Evolutionary conservation across 2,888 invertebrate species (phyloP), one percentile per base, ranked within the genome.

Genomic region (Epirrhoe alternata): DNA sequence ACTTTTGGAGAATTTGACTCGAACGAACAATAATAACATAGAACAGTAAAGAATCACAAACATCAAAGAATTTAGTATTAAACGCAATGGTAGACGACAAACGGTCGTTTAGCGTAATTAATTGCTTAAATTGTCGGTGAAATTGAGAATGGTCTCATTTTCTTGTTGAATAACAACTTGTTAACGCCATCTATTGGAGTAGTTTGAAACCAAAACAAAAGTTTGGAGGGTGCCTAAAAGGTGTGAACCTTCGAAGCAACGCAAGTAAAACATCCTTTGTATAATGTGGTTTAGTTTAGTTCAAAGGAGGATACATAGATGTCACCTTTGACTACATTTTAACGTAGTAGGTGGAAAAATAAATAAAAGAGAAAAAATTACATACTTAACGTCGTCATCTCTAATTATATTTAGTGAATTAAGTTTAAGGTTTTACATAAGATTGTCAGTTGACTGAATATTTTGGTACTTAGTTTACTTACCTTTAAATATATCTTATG

Each of bases 131-230:
- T 55, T 61, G 65, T 65, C 51, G 60, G 51, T 56, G 60, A 61
- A 65, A 65, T 61, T 65, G 65, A 65, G 60, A 61, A 64, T 45
- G 61, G 52, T 45, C 47, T 47, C 54, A 38, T 55, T 54, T 61
- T 61, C 16, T 38, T 17, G 42, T 45, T 45, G 4, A 12, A 47
- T 31, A 30, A n/a, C 10, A 57, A 16, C 14, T 17, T 38, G 45
- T 55, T 7, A 1, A 47, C 67, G 76, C 72, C 77, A 80, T 74
- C 80, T 80, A 30, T 71, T 17, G 4, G 0, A 12, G 6, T 12
- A 2, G 2, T n/a, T 10, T 8, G 4, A 6, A 63, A 73, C 5
- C 53, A 64, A 17, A 17, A 8, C 0, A 6, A 31, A 49, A n/a
- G 6, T 49, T 10, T 8, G 16, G 50, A 33, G 14, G 24, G 0